These are phyloP conservation scores for Samia ricini DNA, from an alignment of 1,140 invertebrate genomes.

Conservation along the genomic window DNA sequence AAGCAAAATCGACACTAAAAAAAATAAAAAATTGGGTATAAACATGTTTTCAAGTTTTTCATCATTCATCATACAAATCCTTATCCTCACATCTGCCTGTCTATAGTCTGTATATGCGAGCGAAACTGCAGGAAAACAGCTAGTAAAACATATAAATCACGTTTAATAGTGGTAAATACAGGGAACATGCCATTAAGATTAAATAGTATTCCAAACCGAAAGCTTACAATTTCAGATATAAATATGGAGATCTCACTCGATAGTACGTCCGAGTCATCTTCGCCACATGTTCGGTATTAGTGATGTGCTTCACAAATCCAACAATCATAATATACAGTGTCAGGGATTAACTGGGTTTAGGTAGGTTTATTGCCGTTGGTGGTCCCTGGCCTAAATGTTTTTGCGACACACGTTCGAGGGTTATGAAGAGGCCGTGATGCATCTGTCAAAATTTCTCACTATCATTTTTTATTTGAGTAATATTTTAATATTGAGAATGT, in stretches of 20 bases:
- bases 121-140: too few species aligned
- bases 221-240: background rate
- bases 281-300: constrained; percentile 69
- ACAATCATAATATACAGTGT: constrained; percentile 67
- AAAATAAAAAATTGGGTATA: too few species aligned
- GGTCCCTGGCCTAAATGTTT: constrained; percentile 58
- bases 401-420: constrained; percentile 52
- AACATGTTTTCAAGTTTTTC: too few species aligned
- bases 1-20: too few species aligned
- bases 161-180: too few species aligned
- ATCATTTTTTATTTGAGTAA: background rate
- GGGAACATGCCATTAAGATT: too few species aligned
- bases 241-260: background rate
- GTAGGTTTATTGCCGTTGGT: constrained; percentile 58
- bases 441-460: constrained; percentile 29
- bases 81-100: too few species aligned
- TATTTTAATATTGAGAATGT: background rate
- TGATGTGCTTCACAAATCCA: constrained; percentile 58
- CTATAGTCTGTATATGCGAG: too few species aligned
- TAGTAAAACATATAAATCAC: too few species aligned
- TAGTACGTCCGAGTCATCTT: constrained; percentile 16
- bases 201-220: background rate
- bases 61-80: too few species aligned
- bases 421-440: constrained; percentile 27
- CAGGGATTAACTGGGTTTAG: constrained; percentile 57